Percentiles rank a stretch among this genome's conserved stretches.
Conservation (phyloP, 2,113 vertebrate species). For the Chionomys nivalis region DNA sequence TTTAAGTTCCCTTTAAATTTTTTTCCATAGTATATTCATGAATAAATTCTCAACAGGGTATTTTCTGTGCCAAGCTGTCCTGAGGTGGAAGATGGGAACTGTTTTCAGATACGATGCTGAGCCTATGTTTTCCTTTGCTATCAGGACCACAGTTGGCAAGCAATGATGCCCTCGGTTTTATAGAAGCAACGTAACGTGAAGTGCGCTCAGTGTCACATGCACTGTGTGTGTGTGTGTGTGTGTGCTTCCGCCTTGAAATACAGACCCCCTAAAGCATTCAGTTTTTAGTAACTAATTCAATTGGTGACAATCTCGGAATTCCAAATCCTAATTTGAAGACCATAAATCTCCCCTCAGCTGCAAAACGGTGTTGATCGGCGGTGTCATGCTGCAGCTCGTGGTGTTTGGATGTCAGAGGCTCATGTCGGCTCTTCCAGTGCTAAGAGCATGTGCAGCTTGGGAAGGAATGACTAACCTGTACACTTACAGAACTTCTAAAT, state of each 20-base stretch:
- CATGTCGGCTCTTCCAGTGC: not conserved
- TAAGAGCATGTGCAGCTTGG: not conserved
- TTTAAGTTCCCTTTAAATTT: not conserved
- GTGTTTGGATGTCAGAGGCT: not conserved
- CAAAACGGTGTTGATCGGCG: not conserved
- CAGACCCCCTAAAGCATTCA: not conserved
- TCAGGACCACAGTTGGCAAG: not conserved
- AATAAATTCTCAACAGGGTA: not conserved
- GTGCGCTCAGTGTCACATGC: not conserved
- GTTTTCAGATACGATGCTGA: not conserved
- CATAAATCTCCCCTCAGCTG: not conserved
- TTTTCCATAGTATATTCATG: not conserved
- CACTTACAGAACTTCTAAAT: not conserved
- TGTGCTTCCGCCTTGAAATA: not conserved
- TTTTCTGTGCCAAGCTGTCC: not conserved
- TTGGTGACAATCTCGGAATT: not conserved
- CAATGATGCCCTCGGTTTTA: not conserved
- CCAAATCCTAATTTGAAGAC: not conserved
- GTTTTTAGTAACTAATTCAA: not conserved
- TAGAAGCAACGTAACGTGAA: not conserved
- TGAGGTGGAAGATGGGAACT: not conserved
- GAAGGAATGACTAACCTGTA: not conserved
- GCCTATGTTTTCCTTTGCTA: not conserved
- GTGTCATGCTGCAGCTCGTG: no score
- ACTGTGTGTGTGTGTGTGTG: not conserved